Evolutionary conservation across 2,797 vertebrate species (phyloP).

Genomic region (Myiotriccus ornatus): DNA sequence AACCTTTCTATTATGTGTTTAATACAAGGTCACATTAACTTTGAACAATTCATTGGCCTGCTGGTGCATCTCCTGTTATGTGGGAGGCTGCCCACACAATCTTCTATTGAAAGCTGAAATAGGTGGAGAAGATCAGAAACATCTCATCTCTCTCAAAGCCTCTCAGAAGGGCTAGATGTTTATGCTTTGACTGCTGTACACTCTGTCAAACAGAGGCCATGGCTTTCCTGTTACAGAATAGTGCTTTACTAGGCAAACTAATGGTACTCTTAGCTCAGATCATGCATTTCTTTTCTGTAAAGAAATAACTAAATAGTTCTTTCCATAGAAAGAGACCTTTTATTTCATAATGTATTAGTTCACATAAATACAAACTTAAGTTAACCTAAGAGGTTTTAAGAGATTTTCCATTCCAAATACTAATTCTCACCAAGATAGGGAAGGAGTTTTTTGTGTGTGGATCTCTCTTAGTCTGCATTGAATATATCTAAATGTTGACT

Average conservation of each 20-base stretch:
- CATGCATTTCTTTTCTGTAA: not conserved
- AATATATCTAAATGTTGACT: not conserved
- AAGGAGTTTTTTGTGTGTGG: not conserved
- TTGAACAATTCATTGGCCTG: not conserved
- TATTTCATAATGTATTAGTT: not conserved
- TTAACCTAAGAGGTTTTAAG: not conserved
- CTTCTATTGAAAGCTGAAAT: not conserved
- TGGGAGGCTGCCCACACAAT: not conserved
- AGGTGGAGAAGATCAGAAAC: not conserved
- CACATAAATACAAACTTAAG: not conserved
- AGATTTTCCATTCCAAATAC: not conserved
- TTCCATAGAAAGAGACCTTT: not conserved
- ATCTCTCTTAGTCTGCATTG: not conserved
- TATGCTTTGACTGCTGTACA: not conserved
- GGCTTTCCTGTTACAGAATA: not conserved
- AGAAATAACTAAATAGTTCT: not conserved
- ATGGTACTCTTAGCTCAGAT: not conserved
- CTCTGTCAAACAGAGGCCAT: not conserved
- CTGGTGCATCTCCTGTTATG: not conserved
- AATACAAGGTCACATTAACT: not conserved
- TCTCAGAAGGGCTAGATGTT: not conserved
- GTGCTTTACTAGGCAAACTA: not conserved
- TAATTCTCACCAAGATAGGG: not conserved
- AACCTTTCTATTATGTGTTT: not conserved
- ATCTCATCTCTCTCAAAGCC: not conserved